Conservation (phyloP, 2,888 invertebrate species). For the Carterocephalus palaemon region DNA sequence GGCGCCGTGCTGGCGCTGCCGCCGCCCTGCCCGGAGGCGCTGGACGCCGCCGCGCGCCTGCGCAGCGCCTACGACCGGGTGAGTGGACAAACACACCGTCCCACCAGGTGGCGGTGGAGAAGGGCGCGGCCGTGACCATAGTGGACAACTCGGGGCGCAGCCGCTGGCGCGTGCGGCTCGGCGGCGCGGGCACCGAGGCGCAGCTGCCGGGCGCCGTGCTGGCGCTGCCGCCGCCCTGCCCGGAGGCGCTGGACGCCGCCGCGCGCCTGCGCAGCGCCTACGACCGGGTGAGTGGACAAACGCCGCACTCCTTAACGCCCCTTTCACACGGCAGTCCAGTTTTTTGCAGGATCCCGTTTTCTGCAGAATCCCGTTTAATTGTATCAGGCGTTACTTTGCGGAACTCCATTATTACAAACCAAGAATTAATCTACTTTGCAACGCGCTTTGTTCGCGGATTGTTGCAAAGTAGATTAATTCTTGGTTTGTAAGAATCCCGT, state of each 20-base stretch:
- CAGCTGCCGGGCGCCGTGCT: slow-evolving; percentile 96
- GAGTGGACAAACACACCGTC: too few species aligned
- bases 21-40: slow-evolving; percentile 95
- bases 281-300: slow-evolving; percentile 82
- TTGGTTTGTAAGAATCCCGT: too few species aligned
- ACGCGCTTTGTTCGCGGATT: too few species aligned
- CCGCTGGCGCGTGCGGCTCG: slow-evolving; percentile 93
- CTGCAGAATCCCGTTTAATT: too few species aligned
- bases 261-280: slow-evolving; percentile 89
- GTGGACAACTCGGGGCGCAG: slow-evolving; percentile 95
- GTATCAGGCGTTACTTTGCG: too few species aligned
- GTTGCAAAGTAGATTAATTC: too few species aligned
- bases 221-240: slow-evolving; percentile 96
- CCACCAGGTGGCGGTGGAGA: slow-evolving; percentile 92
- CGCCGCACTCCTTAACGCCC: too few species aligned
- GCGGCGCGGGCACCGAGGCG: slow-evolving; percentile 90
- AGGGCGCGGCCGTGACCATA: slow-evolving; percentile 93
- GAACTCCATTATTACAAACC: too few species aligned
- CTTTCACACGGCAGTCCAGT: too few species aligned
- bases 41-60: slow-evolving; percentile 89
- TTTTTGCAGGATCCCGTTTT: too few species aligned
- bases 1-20: slow-evolving; percentile 96
- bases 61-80: slow-evolving; percentile 90
- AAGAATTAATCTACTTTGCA: too few species aligned
- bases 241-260: slow-evolving; percentile 92